Percentiles rank a stretch among this genome's conserved stretches.
phyloP scores from a whole-genome alignment of 2,888 invertebrate species.

The Chymomyza caudatula region DNA sequence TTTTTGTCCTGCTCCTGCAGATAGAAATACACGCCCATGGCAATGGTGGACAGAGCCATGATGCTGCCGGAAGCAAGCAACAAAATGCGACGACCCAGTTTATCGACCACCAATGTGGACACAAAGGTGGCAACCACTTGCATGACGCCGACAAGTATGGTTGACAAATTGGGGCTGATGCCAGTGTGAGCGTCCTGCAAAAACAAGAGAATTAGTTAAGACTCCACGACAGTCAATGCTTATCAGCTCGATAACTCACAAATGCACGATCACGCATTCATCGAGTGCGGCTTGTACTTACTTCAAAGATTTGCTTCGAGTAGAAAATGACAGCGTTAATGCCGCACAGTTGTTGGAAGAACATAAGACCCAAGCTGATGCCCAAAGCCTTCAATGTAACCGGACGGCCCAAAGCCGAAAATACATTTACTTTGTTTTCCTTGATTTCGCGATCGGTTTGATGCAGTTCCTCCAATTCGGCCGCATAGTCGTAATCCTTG shows the following conservation, averaged over 20 bases:
- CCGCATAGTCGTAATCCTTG: constrained; percentile 82
- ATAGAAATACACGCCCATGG: constrained; percentile 86
- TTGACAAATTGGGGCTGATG: constrained; percentile 81
- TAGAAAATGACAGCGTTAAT: constrained; percentile 92
- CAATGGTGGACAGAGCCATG: constrained; percentile 84
- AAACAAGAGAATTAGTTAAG: background rate
- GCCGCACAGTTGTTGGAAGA: constrained; percentile 92
- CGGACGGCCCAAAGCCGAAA: constrained; percentile 81
- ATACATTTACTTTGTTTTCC: constrained; percentile 80
- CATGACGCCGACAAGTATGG: constrained; percentile 90
- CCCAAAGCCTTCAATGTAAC: constrained; percentile 82
- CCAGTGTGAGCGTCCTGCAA: constrained; percentile 73
- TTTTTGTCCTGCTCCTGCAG: constrained; percentile 71
- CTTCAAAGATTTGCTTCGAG: constrained; percentile 85
- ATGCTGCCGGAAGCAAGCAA: constrained; percentile 84
- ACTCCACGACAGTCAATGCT: too few relatives aligned
- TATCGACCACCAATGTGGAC: constrained; percentile 88
- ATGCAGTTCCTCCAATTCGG: constrained; percentile 83
- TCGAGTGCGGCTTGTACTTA: constrained; percentile 77
- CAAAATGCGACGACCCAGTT: constrained; percentile 87
- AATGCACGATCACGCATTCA: background rate
- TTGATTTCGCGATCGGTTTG: constrained; percentile 79
- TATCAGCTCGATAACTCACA: background rate
- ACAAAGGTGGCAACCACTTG: constrained; percentile 85
- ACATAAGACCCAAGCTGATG: constrained; percentile 89